Conservation (phyloP, 2,888 invertebrate species). For the Apamea anceps region DNA sequence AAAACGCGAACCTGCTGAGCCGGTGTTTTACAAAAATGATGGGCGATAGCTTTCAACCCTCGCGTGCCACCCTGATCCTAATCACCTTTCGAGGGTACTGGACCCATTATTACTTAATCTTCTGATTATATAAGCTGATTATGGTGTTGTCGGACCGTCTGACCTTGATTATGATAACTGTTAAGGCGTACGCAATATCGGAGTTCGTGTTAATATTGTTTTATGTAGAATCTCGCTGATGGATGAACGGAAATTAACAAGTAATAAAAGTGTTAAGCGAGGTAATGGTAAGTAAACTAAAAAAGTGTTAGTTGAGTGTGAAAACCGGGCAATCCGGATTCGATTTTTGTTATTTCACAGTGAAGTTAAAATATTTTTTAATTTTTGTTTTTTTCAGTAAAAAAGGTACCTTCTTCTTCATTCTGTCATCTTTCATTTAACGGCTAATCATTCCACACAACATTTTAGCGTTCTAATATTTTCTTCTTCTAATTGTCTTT, state of each 20-base stretch:
- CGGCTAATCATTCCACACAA: not conserved
- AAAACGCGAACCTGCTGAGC: constrained; percentile 52
- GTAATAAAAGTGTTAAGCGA: constrained; percentile 4
- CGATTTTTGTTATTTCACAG: not conserved
- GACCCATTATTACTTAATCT: constrained; percentile 66
- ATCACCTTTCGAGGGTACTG: constrained; percentile 57
- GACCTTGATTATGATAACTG: constrained; percentile 62
- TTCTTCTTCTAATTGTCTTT: not conserved
- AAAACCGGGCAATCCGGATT: not conserved
- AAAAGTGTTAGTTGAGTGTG: not conserved
- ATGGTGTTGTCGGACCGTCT: constrained; percentile 33
- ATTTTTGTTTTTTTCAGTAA: not conserved
- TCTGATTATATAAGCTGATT: constrained; percentile 63
- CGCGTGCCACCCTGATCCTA: constrained; percentile 57
- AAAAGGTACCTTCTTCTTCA: not conserved
- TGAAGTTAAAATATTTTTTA: not conserved
- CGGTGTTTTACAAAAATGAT: constrained; percentile 48
- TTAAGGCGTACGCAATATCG: constrained; percentile 24
- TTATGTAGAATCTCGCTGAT: constrained; percentile 32
- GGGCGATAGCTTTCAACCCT: constrained; percentile 54
- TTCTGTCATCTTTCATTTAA: not conserved
- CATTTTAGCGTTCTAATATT: not conserved
- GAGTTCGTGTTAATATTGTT: constrained; percentile 33
- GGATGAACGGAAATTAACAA: constrained; percentile 26
- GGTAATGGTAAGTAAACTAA: not conserved